A percentile compares a stretch with the other conserved stretches of the same genome.
Conservation (phyloP, 2,888 invertebrate genomes). For the Drosophila leonis region DNA sequence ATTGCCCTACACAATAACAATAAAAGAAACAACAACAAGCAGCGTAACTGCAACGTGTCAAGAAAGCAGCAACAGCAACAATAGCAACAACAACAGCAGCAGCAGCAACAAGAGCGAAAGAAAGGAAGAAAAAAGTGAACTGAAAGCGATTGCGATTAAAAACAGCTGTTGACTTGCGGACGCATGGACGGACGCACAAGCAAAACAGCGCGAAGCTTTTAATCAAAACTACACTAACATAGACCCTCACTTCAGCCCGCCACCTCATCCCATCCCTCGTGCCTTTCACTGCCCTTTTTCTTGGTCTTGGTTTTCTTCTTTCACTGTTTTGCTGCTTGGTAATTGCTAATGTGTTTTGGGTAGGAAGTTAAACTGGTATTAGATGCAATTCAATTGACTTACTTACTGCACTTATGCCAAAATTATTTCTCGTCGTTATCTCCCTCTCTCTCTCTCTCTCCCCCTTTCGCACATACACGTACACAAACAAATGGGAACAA, state of each 20-base stretch:
- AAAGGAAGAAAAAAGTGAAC: constrained; percentile 22
- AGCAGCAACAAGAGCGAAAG: background rate
- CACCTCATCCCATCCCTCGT: background rate
- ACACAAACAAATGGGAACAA: constrained; percentile 21
- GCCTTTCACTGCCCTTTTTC: background rate
- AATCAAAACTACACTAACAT: constrained; percentile 13
- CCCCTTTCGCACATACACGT: constrained; percentile 7
- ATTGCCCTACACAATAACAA: constrained; percentile 28
- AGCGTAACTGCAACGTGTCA: constrained; percentile 37
- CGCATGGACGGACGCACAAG: constrained; percentile 15
- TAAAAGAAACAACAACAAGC: constrained; percentile 25
- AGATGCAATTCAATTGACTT: constrained; percentile 27
- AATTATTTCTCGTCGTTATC: constrained; percentile 10
- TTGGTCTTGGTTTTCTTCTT: background rate
- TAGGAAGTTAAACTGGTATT: constrained; percentile 26
- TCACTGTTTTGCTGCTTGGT: background rate
- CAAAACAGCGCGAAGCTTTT: constrained; percentile 19
- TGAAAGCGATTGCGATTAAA: constrained; percentile 43
- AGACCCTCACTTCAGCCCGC: background rate
- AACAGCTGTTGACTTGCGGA: constrained; percentile 59
- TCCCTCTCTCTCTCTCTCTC: constrained; percentile 7
- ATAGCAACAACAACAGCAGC: background rate
- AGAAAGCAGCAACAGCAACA: constrained; percentile 6
- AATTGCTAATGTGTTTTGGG: background rate
- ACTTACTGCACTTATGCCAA: constrained; percentile 40